Evolutionary conservation across 2,113 vertebrate genomes (phyloP).

Genomic region (Barbus barbus): DNA sequence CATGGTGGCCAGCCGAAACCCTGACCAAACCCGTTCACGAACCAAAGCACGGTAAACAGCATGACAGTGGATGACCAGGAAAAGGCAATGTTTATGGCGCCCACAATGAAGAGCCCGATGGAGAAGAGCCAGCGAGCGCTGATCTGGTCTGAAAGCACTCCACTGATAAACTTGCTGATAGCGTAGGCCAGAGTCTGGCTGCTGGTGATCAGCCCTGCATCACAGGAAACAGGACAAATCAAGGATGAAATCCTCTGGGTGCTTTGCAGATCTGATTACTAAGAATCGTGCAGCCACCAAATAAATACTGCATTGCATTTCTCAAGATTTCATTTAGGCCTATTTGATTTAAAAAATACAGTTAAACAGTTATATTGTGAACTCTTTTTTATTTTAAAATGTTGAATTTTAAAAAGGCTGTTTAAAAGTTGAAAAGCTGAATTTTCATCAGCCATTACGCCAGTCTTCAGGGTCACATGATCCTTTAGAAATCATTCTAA

Average conservation of each 20-base stretch:
- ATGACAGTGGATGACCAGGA: conserved; percentile 86
- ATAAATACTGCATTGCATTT: background rate
- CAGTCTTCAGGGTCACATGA: background rate
- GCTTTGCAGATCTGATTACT: background rate
- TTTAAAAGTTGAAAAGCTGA: background rate
- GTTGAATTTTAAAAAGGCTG: no score
- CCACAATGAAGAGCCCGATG: conserved; percentile 89
- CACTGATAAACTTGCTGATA: conserved; percentile 96
- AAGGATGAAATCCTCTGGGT: background rate
- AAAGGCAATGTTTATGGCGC: conserved; percentile 86
- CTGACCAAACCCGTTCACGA: conserved; percentile 94
- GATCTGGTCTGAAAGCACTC: conserved; percentile 89
- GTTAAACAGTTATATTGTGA: background rate
- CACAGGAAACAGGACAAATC: background rate
- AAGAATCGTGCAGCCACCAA: no score
- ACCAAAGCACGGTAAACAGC: conserved; percentile 90
- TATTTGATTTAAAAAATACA: background rate
- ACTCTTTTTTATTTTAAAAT: background rate
- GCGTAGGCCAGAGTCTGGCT: conserved; percentile 96
- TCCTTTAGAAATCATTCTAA: background rate
- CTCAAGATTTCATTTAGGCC: background rate
- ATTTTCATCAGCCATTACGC: background rate
- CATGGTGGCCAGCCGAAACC: conserved; percentile 97
- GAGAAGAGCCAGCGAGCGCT: conserved; percentile 97
- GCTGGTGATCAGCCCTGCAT: conserved; percentile 90